phyloP scores from a whole-genome alignment of 2,113 vertebrate species.

The Anhinga anhinga region DNA sequence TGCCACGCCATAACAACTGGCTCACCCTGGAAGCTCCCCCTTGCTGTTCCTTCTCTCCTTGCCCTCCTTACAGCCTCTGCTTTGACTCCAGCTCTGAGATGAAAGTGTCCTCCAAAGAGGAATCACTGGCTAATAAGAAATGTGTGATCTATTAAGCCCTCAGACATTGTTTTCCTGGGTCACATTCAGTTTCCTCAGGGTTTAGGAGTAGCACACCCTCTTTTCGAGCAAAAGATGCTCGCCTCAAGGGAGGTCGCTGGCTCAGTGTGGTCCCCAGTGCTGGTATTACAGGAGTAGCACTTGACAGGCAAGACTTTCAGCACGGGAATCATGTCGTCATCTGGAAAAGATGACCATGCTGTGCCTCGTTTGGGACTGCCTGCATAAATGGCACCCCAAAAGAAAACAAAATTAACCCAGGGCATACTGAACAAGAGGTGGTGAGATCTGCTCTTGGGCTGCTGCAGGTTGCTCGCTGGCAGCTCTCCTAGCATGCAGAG shows the following conservation, averaged over 20 bases:
- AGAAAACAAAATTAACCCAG: background rate
- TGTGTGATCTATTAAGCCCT: background rate
- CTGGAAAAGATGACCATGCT: background rate
- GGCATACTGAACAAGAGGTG: background rate
- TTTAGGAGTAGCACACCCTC: background rate
- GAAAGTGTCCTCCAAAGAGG: background rate
- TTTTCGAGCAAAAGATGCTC: background rate
- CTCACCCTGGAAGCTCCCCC: background rate
- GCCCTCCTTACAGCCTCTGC: background rate
- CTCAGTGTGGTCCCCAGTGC: background rate
- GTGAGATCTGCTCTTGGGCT: background rate
- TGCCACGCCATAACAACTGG: background rate
- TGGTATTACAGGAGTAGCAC: background rate
- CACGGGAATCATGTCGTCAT: accelerated
- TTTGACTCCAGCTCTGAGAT: background rate
- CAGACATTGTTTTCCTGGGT: background rate
- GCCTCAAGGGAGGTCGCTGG: accelerated
- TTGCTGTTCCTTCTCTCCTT: background rate
- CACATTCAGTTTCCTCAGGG: background rate
- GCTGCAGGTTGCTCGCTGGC: accelerated
- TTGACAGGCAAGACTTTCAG: background rate
- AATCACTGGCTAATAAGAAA: background rate
- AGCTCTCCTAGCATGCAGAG: background rate
- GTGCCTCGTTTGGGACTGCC: background rate
- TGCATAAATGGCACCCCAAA: background rate